Evolutionary conservation across 1,140 invertebrate species (phyloP), one percentile per base, ranked within the genome.

Genomic region (Scaptomyza pallida): DNA sequence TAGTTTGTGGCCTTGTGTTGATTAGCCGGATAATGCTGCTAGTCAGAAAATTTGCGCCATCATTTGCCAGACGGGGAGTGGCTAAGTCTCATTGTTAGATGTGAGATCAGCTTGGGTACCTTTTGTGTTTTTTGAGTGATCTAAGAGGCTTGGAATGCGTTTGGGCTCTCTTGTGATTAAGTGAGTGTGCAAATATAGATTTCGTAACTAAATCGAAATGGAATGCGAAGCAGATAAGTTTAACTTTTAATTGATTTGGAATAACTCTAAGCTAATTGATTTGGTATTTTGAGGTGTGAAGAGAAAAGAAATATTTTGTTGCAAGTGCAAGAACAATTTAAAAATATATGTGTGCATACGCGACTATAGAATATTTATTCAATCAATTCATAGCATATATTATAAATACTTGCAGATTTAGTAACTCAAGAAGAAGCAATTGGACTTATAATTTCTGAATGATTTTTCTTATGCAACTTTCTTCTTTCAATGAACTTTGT

Each of bases 11-110:
- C 19, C 62, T 64, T 64, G 50, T 16, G 60, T 69, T 88, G 82
- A 85, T 85, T 85, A 85, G 82, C 62, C 50, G 62, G 74, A 80
- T 80, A 86, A 76, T 86, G 73, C 69, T 59, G 76, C 64, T 74
- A 77, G 82, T 47, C 73, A 70, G 63, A 62, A 30, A 59, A 45
- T 75, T 72, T 67, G 72, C 67, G 59, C 59, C 65, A 83, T 85
- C 72, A 76, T 79, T 79, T 69, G 55, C 64, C 59, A 40, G 63
- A 5, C 57, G 71, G 81, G 81, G 81, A 68, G 81, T 85, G 81
- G 73, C 62, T 54, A 47, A 43, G 35, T 48, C 52, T 62, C 54
- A 79, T 80, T 86, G 63, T 74, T 78, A 55, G 57, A 60, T 51
- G 60, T 51, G 60, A 74, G 72, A 51, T 30, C 17, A 19, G 8